phyloP scores from a whole-genome alignment of 2,797 vertebrate genomes.

The Caiman crocodilus region DNA sequence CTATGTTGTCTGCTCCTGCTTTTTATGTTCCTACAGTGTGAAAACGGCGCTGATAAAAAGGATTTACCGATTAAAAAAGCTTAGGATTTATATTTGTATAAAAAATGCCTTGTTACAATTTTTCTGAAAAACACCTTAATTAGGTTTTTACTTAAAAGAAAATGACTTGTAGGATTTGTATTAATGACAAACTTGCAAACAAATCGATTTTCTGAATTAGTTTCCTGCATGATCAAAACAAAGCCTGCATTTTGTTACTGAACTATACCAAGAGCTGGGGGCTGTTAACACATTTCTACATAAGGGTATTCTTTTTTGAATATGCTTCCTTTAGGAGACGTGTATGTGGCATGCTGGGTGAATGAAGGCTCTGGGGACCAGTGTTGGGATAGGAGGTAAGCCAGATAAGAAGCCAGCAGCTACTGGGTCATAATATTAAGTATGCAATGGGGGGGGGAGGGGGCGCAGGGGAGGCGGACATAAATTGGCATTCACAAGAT shows the following conservation, averaged over 20 bases:
- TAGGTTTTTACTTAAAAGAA: constrained; percentile 9
- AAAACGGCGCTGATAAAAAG: background rate
- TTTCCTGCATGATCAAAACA: background rate
- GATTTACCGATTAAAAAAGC: background rate
- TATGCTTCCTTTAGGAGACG: background rate
- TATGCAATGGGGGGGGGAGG: too few species aligned
- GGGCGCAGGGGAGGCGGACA: too few species aligned
- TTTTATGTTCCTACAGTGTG: background rate
- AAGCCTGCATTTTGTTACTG: background rate
- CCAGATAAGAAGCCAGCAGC: background rate
- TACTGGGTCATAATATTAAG: background rate
- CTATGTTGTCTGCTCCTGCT: background rate
- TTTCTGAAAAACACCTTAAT: constrained; percentile 24
- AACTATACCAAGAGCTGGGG: background rate
- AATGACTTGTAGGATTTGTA: background rate
- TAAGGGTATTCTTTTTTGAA: background rate
- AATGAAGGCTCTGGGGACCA: background rate
- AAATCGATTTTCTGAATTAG: constrained; percentile 33
- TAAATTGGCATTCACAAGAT: too few species aligned
- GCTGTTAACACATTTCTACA: background rate
- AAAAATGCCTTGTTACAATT: background rate
- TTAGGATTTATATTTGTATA: background rate
- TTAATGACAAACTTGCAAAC: constrained; percentile 7
- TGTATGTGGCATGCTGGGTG: background rate
- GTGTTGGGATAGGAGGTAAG: background rate